Conservation (phyloP, 2,797 vertebrate species). For the Amblyraja radiata region DNA sequence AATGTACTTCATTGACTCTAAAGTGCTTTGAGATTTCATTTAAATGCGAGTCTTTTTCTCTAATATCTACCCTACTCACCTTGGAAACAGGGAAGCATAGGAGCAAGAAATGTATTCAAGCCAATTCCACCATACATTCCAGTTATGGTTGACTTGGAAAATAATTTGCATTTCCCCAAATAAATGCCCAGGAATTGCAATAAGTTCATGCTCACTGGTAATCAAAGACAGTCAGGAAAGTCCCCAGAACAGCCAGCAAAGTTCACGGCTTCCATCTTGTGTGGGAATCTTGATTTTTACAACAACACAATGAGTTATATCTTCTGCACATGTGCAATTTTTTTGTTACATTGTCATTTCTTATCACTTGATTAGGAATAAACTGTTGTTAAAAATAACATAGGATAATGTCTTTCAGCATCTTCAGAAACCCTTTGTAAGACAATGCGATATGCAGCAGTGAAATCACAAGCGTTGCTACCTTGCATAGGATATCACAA, state of each 20-base stretch:
- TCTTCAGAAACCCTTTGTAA: neutral
- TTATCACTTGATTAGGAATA: neutral
- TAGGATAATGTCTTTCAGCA: conserved; percentile 21
- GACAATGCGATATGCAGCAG: neutral
- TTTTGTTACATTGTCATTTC: neutral
- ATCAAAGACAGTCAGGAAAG: too few relatives aligned
- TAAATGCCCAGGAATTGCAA: too few relatives aligned
- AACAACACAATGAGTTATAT: neutral
- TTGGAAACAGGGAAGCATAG: neutral
- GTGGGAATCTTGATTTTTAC: neutral
- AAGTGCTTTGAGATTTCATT: neutral
- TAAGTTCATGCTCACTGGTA: too few relatives aligned
- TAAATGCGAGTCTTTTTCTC: neutral
- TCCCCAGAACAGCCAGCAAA: too few relatives aligned
- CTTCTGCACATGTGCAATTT: neutral
- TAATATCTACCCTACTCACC: neutral
- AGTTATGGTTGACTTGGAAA: neutral
- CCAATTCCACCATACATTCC: neutral
- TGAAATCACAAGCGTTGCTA: neutral
- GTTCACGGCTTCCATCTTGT: too few relatives aligned
- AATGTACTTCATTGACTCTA: neutral
- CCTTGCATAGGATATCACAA: conserved; percentile 48
- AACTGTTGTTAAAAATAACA: conserved; percentile 7
- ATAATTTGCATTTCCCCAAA: neutral
- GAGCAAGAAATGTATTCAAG: neutral